Conservation (phyloP, 2,113 vertebrate genomes). For the Camelus dromedarius region DNA sequence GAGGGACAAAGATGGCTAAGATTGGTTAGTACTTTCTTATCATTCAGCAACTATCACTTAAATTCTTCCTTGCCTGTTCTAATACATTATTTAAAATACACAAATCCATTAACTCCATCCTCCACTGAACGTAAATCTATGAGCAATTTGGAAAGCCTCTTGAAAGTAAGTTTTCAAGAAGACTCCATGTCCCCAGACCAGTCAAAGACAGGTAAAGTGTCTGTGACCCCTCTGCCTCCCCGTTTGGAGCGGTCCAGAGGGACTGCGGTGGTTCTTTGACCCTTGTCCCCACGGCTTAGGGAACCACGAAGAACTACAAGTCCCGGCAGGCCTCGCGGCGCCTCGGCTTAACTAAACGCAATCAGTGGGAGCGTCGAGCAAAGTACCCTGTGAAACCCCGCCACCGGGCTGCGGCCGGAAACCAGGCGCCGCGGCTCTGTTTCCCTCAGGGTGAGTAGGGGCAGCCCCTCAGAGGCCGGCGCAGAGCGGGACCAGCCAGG, state of each 20-base stretch:
- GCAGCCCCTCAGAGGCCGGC: accelerated
- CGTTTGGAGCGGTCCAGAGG: accelerated
- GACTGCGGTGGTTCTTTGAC: accelerated
- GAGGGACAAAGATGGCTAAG: not conserved
- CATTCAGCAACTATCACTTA: not conserved
- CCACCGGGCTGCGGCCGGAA: not conserved
- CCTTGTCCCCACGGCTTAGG: accelerated
- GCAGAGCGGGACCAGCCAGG: not conserved
- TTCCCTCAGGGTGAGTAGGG: conserved; percentile 30
- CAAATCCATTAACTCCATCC: not conserved
- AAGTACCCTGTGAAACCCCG: not conserved
- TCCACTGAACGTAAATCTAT: not conserved
- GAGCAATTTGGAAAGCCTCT: not conserved
- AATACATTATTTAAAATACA: not conserved
- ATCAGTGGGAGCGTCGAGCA: not conserved
- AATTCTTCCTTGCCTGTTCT: not conserved
- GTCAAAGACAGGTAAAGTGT: not conserved
- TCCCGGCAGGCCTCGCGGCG: conserved; percentile 82
- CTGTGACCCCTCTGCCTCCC: accelerated
- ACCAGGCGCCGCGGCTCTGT: conserved; percentile 42
- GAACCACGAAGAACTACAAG: conserved; percentile 73
- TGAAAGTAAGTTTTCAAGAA: not conserved
- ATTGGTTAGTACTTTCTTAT: conserved; percentile 1
- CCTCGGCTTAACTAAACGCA: not conserved
- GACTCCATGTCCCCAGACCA: not conserved